Evolutionary conservation across 1,140 invertebrate genomes (phyloP).

Genomic region (Aleiodes sp.): DNA sequence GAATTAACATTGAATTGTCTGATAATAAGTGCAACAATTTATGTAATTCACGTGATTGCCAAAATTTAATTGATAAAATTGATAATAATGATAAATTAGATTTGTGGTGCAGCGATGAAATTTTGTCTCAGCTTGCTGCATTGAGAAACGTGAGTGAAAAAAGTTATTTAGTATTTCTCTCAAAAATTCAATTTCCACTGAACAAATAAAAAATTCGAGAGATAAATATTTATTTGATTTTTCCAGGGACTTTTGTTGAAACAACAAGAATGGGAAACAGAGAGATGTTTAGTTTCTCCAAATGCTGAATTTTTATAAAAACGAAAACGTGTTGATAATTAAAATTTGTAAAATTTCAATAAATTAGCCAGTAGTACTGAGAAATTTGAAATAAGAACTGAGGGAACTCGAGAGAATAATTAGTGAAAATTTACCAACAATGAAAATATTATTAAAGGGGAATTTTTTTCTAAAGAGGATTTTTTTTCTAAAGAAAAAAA

Average conservation of each 20-base stretch:
- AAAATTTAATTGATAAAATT: conserved; percentile 19
- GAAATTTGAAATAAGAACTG: conserved; percentile 33
- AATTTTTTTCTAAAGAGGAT: background rate
- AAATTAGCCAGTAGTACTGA: conserved; percentile 21
- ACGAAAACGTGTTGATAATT: background rate
- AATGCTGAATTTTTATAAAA: conserved; percentile 50
- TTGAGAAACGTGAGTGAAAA: conserved; percentile 54
- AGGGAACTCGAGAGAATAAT: background rate
- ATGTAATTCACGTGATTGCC: background rate
- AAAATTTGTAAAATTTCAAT: conserved; percentile 26
- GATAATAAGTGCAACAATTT: conserved; percentile 29
- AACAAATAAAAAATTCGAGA: background rate
- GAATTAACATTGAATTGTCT: conserved; percentile 40
- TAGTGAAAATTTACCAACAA: background rate
- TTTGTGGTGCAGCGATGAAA: conserved; percentile 56
- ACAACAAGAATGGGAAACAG: conserved; percentile 61
- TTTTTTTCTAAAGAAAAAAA: conserved; percentile 9
- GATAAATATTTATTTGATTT: conserved; percentile 25
- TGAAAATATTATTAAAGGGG: background rate
- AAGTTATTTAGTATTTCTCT: background rate
- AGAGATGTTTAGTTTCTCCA: conserved; percentile 55
- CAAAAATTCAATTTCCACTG: too few relatives aligned
- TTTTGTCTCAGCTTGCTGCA: conserved; percentile 55
- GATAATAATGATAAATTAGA: conserved; percentile 34
- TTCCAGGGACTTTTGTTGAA: conserved; percentile 61